Evolutionary conservation across 2,888 invertebrate genomes (phyloP).

Genomic region (Andrena haemorrhoa): DNA sequence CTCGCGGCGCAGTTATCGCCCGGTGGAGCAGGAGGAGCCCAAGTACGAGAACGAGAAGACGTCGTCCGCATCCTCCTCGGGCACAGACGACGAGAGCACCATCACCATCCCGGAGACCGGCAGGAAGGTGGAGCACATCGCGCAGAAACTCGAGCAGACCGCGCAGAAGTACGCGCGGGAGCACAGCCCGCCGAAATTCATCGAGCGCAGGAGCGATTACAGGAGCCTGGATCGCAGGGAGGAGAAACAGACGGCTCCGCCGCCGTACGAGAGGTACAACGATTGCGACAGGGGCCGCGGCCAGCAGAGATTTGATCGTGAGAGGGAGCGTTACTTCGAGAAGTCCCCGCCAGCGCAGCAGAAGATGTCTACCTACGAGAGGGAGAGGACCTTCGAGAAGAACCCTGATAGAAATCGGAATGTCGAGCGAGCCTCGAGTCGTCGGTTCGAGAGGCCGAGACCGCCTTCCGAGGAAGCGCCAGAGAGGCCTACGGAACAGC

Average conservation of each 20-base stretch:
- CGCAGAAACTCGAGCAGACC: slow-evolving; percentile 83
- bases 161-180: slow-evolving; percentile 83
- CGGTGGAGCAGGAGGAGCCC: slow-evolving; percentile 60
- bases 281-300: slow-evolving; percentile 61
- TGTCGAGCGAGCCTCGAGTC: slow-evolving; percentile 74
- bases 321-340: slow-evolving; percentile 71
- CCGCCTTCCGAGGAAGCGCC: slow-evolving; percentile 83
- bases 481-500: slow-evolving; percentile 76
- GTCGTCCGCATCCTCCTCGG: slow-evolving; percentile 76
- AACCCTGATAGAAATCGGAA: slow-evolving; percentile 76
- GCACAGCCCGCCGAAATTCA: slow-evolving; percentile 82
- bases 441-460: slow-evolving; percentile 80
- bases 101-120: slow-evolving; percentile 82
- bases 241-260: slow-evolving; percentile 57
- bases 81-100: slow-evolving; percentile 82
- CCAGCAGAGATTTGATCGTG: slow-evolving; percentile 62
- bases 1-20: slow-evolving; percentile 36
- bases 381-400: slow-evolving; percentile 79
- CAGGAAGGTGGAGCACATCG: slow-evolving; percentile 83
- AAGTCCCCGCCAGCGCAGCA: slow-evolving; percentile 56
- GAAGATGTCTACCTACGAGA: slow-evolving; percentile 73
- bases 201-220: slow-evolving; percentile 78
- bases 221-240: slow-evolving; percentile 70
- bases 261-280: slow-evolving; percentile 74
- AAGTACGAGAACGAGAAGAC: slow-evolving; percentile 81